phyloP scores from a whole-genome alignment of 2,888 invertebrate species.

The Cremastinae sp. region DNA sequence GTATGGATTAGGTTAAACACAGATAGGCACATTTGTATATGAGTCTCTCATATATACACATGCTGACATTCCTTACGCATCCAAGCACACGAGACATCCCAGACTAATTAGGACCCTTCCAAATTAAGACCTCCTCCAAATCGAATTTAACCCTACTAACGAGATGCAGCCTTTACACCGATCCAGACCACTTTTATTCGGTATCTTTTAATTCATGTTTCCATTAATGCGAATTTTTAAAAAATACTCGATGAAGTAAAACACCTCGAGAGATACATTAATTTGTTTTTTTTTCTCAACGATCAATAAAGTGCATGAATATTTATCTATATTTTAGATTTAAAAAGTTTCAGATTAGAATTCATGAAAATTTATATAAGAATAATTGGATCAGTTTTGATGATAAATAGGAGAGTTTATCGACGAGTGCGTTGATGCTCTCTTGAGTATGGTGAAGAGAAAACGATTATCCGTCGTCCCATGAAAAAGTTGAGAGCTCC shows the following conservation, averaged over 20 bases:
- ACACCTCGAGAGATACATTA: no score
- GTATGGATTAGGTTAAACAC: slow-evolving; percentile 43
- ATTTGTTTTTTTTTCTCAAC: no score
- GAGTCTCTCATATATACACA: neutral
- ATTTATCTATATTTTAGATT: no score
- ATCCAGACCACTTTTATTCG: neutral
- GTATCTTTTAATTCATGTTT: neutral
- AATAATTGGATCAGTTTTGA: no score
- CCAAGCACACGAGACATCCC: slow-evolving; percentile 7
- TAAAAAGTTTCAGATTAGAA: no score
- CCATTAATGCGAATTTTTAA: no score
- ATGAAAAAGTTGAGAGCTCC: no score
- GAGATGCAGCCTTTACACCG: neutral
- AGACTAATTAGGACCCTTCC: slow-evolving; percentile 40
- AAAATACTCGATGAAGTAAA: no score
- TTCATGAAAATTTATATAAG: no score
- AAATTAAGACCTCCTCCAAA: slow-evolving; percentile 37
- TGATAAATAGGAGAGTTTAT: slow-evolving; percentile 12
- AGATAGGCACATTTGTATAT: slow-evolving; percentile 49
- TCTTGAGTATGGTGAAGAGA: no score
- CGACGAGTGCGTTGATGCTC: neutral
- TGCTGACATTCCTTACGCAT: slow-evolving; percentile 29
- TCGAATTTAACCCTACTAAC: slow-evolving; percentile 41
- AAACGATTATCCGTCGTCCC: no score
- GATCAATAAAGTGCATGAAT: no score